phyloP scores from a whole-genome alignment of 2,888 invertebrate species.

The Caprella mutica region DNA sequence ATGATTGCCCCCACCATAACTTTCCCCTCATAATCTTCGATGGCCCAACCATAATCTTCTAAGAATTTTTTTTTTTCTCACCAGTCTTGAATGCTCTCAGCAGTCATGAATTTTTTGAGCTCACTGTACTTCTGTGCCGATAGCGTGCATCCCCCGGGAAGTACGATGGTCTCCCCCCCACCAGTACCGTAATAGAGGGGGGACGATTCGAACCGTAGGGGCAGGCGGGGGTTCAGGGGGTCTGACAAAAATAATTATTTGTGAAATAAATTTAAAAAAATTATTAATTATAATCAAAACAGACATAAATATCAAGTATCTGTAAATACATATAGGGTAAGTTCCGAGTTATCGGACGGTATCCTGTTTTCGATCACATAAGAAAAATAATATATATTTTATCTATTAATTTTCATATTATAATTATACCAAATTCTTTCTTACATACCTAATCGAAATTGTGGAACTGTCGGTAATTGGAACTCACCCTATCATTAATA shows the following conservation, averaged over 20 bases:
- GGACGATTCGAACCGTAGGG: constrained; percentile 17
- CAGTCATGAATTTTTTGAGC: constrained; percentile 23
- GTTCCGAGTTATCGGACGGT: too few species aligned
- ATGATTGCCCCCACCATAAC: too few species aligned
- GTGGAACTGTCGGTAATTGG: too few species aligned
- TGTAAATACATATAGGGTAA: not conserved
- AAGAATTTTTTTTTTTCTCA: too few species aligned
- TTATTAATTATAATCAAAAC: not conserved
- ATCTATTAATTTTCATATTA: too few species aligned
- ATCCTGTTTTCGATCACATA: too few species aligned
- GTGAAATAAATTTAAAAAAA: not conserved
- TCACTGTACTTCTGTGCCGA: constrained; percentile 19
- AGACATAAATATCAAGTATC: not conserved
- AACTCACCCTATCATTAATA: too few species aligned
- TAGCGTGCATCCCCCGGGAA: constrained; percentile 24
- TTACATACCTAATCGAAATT: too few species aligned
- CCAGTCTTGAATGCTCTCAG: constrained; percentile 27
- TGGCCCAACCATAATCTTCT: too few species aligned
- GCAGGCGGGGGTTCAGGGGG: constrained; percentile 4
- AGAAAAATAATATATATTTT: too few species aligned
- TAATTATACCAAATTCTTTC: too few species aligned
- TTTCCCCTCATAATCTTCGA: too few species aligned
- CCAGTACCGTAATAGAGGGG: constrained; percentile 12
- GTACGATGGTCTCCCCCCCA: constrained; percentile 17
- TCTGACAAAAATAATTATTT: not conserved